phyloP scores from a whole-genome alignment of 2,888 invertebrate genomes.

The Halictus ligatus region DNA sequence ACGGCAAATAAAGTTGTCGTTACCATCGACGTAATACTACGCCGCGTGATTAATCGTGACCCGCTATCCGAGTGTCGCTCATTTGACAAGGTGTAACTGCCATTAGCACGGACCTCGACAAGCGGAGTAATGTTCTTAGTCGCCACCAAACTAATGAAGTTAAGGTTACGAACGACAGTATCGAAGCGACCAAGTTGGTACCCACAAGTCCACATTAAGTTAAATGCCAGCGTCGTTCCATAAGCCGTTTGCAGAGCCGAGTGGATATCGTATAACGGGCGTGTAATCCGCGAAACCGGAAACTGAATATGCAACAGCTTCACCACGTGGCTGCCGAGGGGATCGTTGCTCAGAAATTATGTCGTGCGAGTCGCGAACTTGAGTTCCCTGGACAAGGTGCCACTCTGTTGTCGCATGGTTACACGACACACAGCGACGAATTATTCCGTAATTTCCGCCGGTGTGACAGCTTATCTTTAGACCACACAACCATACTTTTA shows the following conservation, averaged over 20 bases:
- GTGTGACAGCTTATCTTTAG: not conserved
- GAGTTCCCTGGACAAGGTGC: constrained; percentile 3
- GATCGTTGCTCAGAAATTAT: constrained; percentile 22
- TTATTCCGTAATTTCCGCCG: constrained; percentile 24
- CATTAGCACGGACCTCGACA: not conserved
- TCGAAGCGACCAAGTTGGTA: constrained; percentile 1
- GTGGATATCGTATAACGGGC: constrained; percentile 9
- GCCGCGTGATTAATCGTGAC: not conserved
- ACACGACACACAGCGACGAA: not conserved
- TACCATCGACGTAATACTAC: not conserved
- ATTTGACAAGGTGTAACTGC: not conserved
- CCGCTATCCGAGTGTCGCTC: not conserved
- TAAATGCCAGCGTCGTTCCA: constrained; percentile 27
- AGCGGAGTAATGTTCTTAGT: not conserved
- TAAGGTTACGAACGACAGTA: not conserved
- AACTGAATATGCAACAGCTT: constrained; percentile 29
- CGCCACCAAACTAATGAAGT: constrained; percentile 14
- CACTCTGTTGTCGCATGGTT: too few relatives aligned
- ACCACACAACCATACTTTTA: not conserved
- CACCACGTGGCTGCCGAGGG: not conserved
- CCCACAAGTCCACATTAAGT: constrained; percentile 21
- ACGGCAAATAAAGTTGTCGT: not conserved
- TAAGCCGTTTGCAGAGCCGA: not conserved
- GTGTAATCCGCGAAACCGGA: constrained; percentile 24
- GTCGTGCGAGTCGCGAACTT: not conserved